Evolutionary conservation across 2,888 invertebrate species (phyloP), one percentile per base, ranked within the genome.

Genomic region (Ypsolopha scabrella): DNA sequence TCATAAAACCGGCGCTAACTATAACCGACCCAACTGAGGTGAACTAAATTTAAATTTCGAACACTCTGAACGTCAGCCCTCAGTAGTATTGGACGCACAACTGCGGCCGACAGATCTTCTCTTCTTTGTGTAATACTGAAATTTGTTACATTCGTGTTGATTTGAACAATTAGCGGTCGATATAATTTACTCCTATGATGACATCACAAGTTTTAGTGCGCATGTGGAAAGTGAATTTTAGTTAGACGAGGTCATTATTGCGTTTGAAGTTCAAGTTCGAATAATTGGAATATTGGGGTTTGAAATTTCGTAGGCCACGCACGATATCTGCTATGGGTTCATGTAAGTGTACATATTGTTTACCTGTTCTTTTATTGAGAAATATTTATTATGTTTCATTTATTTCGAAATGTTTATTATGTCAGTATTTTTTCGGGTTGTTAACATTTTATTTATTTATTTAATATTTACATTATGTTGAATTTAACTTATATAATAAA

Each of bases 51-150:
- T 80, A 80, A 24, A 77, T 75, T 38, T 78, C 72, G 67, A 68
- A 71, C 68, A 67, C 68, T 68, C 64, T 58, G 59, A 62, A 76
- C 81, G 81, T 80, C 75, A 78, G 70, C 62, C 57, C 66, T 75
- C 80, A 83, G 85, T 83, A 72, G 79, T 73, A 65, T 65, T 69
- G 70, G 72, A 69, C 68, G 68, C 78, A 75, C 73, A 75, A 75
- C 72, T 80, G 72, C 61, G 72, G 68, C 64, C 6, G 43, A 41
- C 41, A 41, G 48, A 48, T 10, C 24, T 2, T 24, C 24, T 24
- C 24, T 24, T 24, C 24, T 24, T 24, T 41, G 33, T 49, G 6
- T 39, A 34, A 6, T 37, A 36, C 47, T 11, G 7, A 9, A 13
- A 11, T 13, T 14, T 43, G 43, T 43, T 11, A 46, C 24, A 46